Evolutionary conservation across 2,797 vertebrate genomes (phyloP).

Genomic region (Tiaroga cobitis): DNA sequence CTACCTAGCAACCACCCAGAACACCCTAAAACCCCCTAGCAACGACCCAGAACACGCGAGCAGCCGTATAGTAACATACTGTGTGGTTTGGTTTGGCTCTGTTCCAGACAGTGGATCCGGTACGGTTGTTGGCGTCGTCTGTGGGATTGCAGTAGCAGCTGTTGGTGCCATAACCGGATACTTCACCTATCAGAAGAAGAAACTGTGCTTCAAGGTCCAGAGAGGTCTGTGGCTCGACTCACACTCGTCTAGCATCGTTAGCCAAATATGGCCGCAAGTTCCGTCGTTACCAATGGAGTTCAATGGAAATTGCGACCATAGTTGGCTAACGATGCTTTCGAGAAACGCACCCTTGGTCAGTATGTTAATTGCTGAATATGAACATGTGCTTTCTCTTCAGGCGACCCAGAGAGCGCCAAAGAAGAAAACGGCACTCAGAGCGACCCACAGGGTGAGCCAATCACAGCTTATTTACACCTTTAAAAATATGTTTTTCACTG

Average conservation of each 20-base stretch:
- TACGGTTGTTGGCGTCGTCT: constrained; percentile 81
- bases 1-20: background rate
- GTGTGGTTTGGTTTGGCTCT: background rate
- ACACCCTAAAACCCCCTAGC: background rate
- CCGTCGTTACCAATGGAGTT: too few relatives aligned
- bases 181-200: constrained; percentile 89
- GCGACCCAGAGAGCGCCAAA: constrained; percentile 73
- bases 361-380: background rate
- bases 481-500: too few relatives aligned
- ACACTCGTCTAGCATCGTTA: background rate
- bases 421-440: constrained; percentile 70
- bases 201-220: constrained; percentile 88
- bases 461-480: background rate
- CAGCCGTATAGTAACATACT: too few relatives aligned
- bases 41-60: background rate
- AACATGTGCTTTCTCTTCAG: constrained; percentile 50
- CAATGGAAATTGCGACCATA: too few relatives aligned
- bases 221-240: constrained; percentile 69
- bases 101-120: constrained; percentile 61
- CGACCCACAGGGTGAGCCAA: constrained; percentile 76
- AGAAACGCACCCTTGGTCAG: too few relatives aligned
- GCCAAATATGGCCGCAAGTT: too few relatives aligned
- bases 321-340: too few relatives aligned
- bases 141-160: constrained; percentile 76
- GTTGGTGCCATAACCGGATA: constrained; percentile 82